Evolutionary conservation across 2,113 vertebrate species (phyloP).

Genomic region (Hippocampus guttulatus): DNA sequence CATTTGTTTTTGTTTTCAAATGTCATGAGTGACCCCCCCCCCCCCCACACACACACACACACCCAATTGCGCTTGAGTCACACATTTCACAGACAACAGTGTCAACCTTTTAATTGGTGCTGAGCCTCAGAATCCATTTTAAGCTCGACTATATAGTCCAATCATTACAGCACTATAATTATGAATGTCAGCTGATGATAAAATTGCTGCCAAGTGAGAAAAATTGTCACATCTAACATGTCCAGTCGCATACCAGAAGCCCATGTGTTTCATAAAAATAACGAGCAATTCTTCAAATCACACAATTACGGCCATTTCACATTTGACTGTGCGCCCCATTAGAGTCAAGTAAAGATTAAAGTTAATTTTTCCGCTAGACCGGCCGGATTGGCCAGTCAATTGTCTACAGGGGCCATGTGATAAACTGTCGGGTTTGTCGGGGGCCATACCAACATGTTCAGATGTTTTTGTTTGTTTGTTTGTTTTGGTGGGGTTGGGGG

Average conservation of each 20-base stretch:
- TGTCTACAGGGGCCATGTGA: neutral
- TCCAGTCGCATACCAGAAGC: too few relatives aligned
- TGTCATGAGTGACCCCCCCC: constrained; percentile 5
- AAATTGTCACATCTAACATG: neutral
- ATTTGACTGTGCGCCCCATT: neutral
- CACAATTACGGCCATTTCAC: neutral
- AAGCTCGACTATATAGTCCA: constrained; percentile 26
- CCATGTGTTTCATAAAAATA: neutral
- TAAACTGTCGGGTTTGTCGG: neutral
- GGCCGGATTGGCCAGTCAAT: neutral
- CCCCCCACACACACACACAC: too few relatives aligned
- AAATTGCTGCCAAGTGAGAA: neutral
- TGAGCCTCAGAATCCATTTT: constrained; percentile 29
- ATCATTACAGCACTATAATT: neutral
- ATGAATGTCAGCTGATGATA: neutral
- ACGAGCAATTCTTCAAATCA: neutral
- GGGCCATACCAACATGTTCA: neutral
- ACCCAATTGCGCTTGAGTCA: constrained; percentile 46
- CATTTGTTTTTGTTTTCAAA: constrained; percentile 35
- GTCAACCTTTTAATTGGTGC: constrained; percentile 51
- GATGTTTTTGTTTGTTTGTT: too few relatives aligned
- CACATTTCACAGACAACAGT: constrained; percentile 60
- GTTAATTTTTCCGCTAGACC: neutral
- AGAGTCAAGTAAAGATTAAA: neutral
- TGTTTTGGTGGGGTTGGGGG: too few relatives aligned